Conservation (phyloP, 1,140 invertebrate species). For the Gonioctena quinquepunctata region DNA sequence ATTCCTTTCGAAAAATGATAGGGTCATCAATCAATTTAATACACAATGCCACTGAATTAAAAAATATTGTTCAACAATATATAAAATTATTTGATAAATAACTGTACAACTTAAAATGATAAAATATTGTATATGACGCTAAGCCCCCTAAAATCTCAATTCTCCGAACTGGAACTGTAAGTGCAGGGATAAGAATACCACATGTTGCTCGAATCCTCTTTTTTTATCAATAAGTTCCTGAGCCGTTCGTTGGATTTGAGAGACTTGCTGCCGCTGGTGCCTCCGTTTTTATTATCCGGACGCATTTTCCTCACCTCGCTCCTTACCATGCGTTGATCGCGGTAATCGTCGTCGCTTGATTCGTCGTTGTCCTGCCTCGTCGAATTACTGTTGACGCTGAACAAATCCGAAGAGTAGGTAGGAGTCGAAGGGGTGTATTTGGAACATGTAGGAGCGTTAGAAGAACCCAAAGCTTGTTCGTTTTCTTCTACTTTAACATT, state of each 20-base stretch:
- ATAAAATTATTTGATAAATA: constrained; percentile 23
- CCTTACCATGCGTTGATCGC: constrained; percentile 12
- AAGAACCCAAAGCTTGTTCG: neutral
- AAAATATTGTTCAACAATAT: constrained; percentile 14
- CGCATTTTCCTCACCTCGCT: constrained; percentile 24
- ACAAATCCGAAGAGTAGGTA: neutral
- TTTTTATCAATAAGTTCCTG: constrained; percentile 27
- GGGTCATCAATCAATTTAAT: neutral
- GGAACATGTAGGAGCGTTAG: constrained; percentile 9
- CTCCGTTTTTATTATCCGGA: constrained; percentile 8
- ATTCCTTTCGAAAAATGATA: neutral
- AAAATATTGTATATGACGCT: neutral
- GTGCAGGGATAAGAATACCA: constrained; percentile 27
- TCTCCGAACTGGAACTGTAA: neutral
- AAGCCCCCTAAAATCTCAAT: neutral
- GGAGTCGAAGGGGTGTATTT: neutral
- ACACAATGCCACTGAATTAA: constrained; percentile 7
- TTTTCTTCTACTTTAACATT: neutral
- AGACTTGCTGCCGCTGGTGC: neutral
- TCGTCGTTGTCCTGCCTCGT: neutral
- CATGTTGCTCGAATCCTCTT: constrained; percentile 25
- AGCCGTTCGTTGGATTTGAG: constrained; percentile 9
- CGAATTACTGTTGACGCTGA: neutral
- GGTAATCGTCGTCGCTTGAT: constrained; percentile 26
- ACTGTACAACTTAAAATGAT: constrained; percentile 19